These are phyloP conservation scores for Trachops cirrhosus DNA, from an alignment of 2,797 vertebrate genomes.

Conservation along the genomic window DNA sequence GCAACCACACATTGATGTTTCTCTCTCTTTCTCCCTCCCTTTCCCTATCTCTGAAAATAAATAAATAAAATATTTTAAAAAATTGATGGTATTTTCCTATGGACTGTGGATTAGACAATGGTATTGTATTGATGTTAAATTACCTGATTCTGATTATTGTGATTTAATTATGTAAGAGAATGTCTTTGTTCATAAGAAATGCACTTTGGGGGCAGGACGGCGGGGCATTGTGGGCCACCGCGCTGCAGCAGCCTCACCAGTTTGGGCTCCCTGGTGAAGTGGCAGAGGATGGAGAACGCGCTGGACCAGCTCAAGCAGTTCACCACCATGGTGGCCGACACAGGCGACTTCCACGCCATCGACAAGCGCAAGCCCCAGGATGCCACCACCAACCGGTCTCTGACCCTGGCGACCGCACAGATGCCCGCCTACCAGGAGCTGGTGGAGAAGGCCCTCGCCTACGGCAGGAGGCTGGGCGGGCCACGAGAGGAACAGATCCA, in stretches of 20 bases:
- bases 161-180: neutral
- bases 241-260: constrained; percentile 76
- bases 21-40: too few relatives aligned
- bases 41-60: too few relatives aligned
- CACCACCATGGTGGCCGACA: constrained; percentile 97
- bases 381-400: constrained; percentile 97
- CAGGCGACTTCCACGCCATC: constrained; percentile 95
- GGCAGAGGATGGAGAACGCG: constrained; percentile 92
- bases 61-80: too few relatives aligned
- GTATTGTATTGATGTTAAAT: neutral
- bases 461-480: constrained; percentile 90
- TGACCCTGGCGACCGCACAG: constrained; percentile 95
- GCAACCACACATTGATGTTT: too few relatives aligned
- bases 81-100: neutral
- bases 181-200: neutral
- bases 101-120: neutral
- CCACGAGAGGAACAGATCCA: constrained; percentile 91
- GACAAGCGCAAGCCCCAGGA: constrained; percentile 97
- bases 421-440: constrained; percentile 94
- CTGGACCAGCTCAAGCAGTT: constrained; percentile 93
- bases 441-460: constrained; percentile 92
- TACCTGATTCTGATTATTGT: neutral
- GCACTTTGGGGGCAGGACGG: neutral
- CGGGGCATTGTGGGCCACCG: constrained; percentile 60
- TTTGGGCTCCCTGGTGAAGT: constrained; percentile 91